Conservation (phyloP, 2,113 vertebrate genomes). For the Ramphastos sulfuratus region DNA sequence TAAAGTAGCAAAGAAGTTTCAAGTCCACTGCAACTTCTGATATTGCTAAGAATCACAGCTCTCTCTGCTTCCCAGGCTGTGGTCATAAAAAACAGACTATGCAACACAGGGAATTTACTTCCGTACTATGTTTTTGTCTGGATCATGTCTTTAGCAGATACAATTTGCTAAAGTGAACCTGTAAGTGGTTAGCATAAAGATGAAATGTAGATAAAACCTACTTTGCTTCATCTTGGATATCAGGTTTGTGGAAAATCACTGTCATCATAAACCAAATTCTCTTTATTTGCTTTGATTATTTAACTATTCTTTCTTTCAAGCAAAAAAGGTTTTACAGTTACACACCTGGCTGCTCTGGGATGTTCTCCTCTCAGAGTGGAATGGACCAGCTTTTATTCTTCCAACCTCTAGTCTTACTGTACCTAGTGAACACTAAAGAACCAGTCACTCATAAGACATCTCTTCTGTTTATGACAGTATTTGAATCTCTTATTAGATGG, state of each 20-base stretch:
- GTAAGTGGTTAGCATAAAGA: not conserved
- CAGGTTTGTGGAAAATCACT: not conserved
- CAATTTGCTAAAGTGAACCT: not conserved
- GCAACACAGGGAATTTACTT: not conserved
- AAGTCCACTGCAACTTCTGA: not conserved
- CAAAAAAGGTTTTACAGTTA: not conserved
- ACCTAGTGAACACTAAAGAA: conserved; percentile 87
- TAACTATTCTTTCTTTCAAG: not conserved
- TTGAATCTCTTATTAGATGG: not conserved
- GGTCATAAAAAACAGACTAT: not conserved
- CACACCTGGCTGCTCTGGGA: conserved; percentile 92
- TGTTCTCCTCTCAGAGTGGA: conserved; percentile 90
- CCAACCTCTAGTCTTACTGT: conserved; percentile 90
- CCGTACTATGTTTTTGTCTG: not conserved
- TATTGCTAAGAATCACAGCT: not conserved
- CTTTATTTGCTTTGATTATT: not conserved
- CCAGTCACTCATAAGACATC: not conserved
- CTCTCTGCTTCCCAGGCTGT: not conserved
- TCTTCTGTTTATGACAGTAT: not conserved
- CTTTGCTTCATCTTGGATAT: not conserved
- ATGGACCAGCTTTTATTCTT: conserved; percentile 90
- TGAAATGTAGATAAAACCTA: not conserved
- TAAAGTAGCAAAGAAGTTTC: not conserved
- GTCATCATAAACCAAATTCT: not conserved
- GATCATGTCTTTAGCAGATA: not conserved